Conservation (phyloP, 2,888 invertebrate species). For the Sinhomidia bicolor region DNA sequence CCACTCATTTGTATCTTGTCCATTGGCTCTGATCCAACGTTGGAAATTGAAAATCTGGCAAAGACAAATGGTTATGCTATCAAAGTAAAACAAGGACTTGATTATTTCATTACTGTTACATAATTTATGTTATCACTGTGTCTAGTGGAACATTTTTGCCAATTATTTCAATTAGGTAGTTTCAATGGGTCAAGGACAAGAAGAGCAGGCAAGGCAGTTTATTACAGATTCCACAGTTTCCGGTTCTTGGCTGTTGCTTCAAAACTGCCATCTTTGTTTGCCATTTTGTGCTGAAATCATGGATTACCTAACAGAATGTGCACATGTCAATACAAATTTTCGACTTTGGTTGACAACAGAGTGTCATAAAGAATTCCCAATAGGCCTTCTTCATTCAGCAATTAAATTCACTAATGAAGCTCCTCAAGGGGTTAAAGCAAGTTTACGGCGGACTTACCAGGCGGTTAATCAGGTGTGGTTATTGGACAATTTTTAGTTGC, state of each 20-base stretch:
- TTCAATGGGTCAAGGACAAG: constrained; percentile 99
- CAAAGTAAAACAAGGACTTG: constrained; percentile 62
- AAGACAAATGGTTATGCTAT: constrained; percentile 88
- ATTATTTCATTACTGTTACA: no score
- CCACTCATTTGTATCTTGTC: constrained; percentile 96
- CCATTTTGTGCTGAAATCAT: constrained; percentile 96
- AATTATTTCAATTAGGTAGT: constrained; percentile 84
- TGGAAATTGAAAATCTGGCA: constrained; percentile 93
- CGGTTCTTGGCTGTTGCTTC: constrained; percentile 96
- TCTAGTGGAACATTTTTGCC: no score
- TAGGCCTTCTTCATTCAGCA: constrained; percentile 91
- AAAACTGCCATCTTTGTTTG: constrained; percentile 97
- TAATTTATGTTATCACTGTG: no score
- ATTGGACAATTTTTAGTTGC: not conserved
- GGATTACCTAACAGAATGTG: constrained; percentile 93
- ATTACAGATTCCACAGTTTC: constrained; percentile 89
- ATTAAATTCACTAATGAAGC: constrained; percentile 99
- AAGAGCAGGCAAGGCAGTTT: constrained; percentile 91
- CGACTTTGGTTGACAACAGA: constrained; percentile 97
- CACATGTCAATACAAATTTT: constrained; percentile 91
- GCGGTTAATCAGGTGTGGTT: constrained; percentile 86
- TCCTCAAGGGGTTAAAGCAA: constrained; percentile 96
- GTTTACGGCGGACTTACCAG: constrained; percentile 96
- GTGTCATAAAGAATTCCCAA: constrained; percentile 96
- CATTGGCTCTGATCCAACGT: constrained; percentile 98